These are phyloP conservation scores for Drosophila elegans DNA, from an alignment of 1,140 invertebrate species.

Conservation along the genomic window DNA sequence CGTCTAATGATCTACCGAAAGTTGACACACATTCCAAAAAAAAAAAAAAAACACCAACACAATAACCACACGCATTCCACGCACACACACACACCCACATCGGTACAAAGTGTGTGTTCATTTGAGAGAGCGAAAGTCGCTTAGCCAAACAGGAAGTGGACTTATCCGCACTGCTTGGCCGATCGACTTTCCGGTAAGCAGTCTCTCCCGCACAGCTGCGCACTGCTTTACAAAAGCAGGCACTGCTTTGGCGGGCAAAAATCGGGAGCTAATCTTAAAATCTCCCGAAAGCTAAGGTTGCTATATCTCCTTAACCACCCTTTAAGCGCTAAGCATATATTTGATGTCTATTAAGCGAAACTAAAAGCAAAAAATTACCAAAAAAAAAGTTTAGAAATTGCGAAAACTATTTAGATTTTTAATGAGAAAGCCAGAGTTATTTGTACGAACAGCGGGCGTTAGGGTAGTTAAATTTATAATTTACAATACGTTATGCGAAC, in stretches of 20 bases:
- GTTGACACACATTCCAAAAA: constrained; percentile 68
- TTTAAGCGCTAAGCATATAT: constrained; percentile 66
- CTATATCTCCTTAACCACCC: constrained; percentile 36
- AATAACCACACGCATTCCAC: constrained; percentile 42
- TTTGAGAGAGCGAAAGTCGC: constrained; percentile 59
- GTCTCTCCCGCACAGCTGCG: constrained; percentile 2
- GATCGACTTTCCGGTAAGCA: constrained; percentile 39
- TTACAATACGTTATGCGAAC: constrained; percentile 66
- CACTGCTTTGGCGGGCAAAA: constrained; percentile 11
- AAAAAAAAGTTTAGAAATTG: constrained; percentile 30
- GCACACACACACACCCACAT: constrained; percentile 42
- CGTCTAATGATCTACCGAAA: constrained; percentile 73
- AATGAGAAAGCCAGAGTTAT: constrained; percentile 40
- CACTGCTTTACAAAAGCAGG: constrained; percentile 47
- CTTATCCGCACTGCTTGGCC: constrained; percentile 19
- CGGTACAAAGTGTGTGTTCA: constrained; percentile 67
- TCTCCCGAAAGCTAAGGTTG: constrained; percentile 55
- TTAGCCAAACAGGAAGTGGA: constrained; percentile 33
- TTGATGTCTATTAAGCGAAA: constrained; percentile 67
- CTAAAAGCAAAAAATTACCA: constrained; percentile 28
- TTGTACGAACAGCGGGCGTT: constrained; percentile 69
- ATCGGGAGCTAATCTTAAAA: constrained; percentile 20
- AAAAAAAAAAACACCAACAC: constrained; percentile 27
- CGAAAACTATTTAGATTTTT: constrained; percentile 56
- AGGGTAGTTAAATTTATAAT: constrained; percentile 73